A percentile compares a stretch with the other conserved stretches of the same genome.
Conservation (phyloP, 1,140 invertebrate species). For the Pseudoatta argentina region DNA sequence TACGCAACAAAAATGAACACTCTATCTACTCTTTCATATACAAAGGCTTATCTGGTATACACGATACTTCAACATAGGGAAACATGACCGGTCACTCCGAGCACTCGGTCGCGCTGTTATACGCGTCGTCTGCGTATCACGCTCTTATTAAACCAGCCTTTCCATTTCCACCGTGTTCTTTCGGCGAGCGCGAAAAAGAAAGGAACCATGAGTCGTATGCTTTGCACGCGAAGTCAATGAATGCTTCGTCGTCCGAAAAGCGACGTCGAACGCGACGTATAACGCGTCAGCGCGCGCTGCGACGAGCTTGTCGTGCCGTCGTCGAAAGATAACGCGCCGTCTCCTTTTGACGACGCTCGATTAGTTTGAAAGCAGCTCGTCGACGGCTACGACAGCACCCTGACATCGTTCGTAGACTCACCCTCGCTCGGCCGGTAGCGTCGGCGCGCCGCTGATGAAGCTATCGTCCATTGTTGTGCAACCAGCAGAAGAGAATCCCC, state of each 20-base stretch:
- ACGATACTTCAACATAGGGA: slow-evolving; percentile 23
- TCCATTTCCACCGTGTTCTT: neutral
- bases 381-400: slow-evolving; percentile 31
- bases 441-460: slow-evolving; percentile 75
- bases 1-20: slow-evolving; percentile 45
- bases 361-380: slow-evolving; percentile 74
- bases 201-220: neutral
- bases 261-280: neutral
- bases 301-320: neutral
- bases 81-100: neutral
- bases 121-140: slow-evolving; percentile 1
- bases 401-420: slow-evolving; percentile 20
- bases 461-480: slow-evolving; percentile 78
- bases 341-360: slow-evolving; percentile 66
- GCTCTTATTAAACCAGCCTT: slow-evolving; percentile 48
- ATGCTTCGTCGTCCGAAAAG: slow-evolving; percentile 22
- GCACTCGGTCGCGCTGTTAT: neutral
- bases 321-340: slow-evolving; percentile 60
- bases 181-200: slow-evolving; percentile 32
- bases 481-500: slow-evolving; percentile 74
- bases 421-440: neutral
- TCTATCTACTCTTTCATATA: slow-evolving; percentile 31
- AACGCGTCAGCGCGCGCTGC: neutral
- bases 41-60: slow-evolving; percentile 51
- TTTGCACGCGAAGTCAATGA: neutral